phyloP scores from a whole-genome alignment of 2,113 vertebrate species.

The Scortum barcoo region DNA sequence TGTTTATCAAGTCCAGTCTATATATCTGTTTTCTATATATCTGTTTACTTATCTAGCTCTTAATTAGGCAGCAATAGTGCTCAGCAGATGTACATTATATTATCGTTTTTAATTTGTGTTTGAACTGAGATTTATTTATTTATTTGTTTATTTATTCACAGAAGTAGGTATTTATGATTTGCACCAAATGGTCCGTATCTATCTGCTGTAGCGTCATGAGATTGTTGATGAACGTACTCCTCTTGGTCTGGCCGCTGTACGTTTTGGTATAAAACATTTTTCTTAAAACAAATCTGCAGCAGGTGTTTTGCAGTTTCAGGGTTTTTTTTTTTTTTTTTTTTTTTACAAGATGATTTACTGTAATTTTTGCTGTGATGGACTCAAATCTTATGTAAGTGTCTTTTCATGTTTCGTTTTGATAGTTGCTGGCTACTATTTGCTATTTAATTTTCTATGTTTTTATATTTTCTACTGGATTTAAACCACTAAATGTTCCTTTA shows the following conservation, averaged over 20 bases:
- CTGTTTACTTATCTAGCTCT: background rate
- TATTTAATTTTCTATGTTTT: background rate
- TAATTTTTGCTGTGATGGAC: conserved; percentile 1
- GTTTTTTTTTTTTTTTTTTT: too few relatives aligned
- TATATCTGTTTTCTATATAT: background rate
- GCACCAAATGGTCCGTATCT: background rate
- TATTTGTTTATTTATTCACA: conserved; percentile 9
- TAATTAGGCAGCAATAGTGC: conserved; percentile 9
- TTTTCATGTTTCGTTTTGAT: background rate
- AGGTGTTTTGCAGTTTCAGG: background rate
- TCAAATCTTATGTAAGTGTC: background rate
- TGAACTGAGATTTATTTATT: conserved; percentile 5
- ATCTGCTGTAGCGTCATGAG: background rate
- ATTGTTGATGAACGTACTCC: background rate
- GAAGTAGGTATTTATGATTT: conserved; percentile 11
- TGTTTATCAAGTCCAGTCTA: background rate
- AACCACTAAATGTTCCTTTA: background rate
- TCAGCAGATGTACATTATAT: conserved; percentile 16
- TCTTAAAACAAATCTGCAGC: background rate
- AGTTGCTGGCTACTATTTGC: background rate
- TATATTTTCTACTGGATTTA: conserved; percentile 6
- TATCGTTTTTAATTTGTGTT: background rate
- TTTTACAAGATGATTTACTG: background rate
- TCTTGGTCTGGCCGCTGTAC: background rate
- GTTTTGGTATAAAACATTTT: background rate